Conservation (phyloP, 2,113 vertebrate species). For the Uria aalge region DNA sequence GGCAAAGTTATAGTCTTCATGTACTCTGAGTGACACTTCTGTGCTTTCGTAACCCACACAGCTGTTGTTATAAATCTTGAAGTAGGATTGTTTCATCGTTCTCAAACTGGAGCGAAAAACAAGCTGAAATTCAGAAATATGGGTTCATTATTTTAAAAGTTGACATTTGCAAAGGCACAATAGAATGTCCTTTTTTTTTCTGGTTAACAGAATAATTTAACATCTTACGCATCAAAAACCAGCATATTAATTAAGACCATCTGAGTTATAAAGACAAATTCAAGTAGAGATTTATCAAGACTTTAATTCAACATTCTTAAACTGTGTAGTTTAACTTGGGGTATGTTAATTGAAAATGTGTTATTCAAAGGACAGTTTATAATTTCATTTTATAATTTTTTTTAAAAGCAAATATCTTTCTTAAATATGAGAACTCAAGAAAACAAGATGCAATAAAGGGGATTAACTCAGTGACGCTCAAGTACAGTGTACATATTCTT, state of each 20-base stretch:
- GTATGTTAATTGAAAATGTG: neutral
- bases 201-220: neutral
- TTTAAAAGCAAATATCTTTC: neutral
- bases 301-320: neutral
- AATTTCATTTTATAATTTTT: neutral
- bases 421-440: neutral
- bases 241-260: neutral
- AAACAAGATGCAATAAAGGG: neutral
- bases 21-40: neutral
- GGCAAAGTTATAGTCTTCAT: neutral
- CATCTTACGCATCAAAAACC: neutral
- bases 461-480: neutral
- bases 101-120: neutral
- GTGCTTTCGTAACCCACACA: neutral
- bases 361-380: neutral
- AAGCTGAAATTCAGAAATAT: neutral
- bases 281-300: neutral
- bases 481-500: neutral
- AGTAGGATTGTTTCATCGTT: neutral
- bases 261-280: neutral
- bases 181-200: neutral
- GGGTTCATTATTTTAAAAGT: neutral
- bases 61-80: slow-evolving; percentile 25
- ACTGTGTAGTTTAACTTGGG: neutral
- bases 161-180: slow-evolving; percentile 34